Conservation (phyloP, 2,113 vertebrate species). For the Probosciger aterrimus region DNA sequence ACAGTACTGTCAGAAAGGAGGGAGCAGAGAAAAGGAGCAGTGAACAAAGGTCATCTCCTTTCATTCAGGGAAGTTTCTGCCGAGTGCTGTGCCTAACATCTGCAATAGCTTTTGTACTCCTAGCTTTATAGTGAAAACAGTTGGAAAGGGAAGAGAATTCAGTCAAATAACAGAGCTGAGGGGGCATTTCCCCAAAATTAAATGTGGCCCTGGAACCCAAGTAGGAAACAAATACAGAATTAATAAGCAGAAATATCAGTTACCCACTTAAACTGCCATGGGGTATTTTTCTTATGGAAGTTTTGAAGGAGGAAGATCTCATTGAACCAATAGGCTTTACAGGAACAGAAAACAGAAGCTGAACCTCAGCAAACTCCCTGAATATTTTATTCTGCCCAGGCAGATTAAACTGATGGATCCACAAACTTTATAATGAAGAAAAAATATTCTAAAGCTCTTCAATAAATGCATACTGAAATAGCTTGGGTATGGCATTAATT, state of each 20-base stretch:
- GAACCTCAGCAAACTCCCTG: background rate
- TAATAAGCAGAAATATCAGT: background rate
- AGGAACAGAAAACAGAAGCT: background rate
- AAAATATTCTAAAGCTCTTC: background rate
- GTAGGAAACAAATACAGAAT: background rate
- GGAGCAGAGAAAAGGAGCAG: background rate
- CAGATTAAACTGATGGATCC: background rate
- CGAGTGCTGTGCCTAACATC: background rate
- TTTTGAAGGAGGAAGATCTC: background rate
- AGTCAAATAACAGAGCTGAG: background rate
- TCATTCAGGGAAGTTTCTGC: background rate
- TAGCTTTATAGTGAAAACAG: background rate
- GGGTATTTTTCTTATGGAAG: background rate
- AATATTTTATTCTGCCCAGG: background rate
- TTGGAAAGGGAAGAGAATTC: background rate
- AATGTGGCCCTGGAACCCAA: background rate
- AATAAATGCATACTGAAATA: background rate
- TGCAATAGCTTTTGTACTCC: background rate
- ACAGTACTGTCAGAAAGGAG: background rate
- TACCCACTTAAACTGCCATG: background rate
- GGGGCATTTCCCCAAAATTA: background rate
- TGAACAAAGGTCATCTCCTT: background rate
- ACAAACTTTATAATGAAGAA: background rate
- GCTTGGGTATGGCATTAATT: background rate
- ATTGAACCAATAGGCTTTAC: background rate